phyloP scores from a whole-genome alignment of 2,888 invertebrate species.

The Ochropleura leucogaster region DNA sequence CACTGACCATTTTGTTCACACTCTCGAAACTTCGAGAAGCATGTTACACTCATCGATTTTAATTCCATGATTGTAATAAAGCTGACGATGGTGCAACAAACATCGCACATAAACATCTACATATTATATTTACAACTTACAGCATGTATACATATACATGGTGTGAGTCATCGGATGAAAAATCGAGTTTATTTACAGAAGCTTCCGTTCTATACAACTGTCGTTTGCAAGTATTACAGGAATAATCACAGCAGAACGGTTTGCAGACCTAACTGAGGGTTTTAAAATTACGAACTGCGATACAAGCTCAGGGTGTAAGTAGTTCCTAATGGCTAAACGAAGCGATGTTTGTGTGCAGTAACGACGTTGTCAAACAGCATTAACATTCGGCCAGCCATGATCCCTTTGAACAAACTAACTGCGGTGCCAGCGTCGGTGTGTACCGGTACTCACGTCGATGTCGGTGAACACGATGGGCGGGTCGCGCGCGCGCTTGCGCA shows the following conservation, averaged over 20 bases:
- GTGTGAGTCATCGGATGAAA: conserved; percentile 52
- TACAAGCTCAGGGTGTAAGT: neutral
- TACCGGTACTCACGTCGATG: conserved; percentile 91
- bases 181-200: conserved; percentile 45
- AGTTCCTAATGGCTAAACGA: neutral
- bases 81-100: conserved; percentile 1
- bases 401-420: conserved; percentile 2
- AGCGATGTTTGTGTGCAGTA: neutral
- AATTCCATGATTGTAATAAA: conserved; percentile 21
- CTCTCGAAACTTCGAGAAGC: conserved; percentile 36
- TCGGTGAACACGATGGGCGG: conserved; percentile 95
- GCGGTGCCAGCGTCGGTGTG: neutral
- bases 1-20: conserved; percentile 11
- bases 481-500: conserved; percentile 93
- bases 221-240: conserved; percentile 21
- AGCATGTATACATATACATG: neutral
- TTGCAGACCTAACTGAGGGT: neutral
- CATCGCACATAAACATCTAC: conserved; percentile 17
- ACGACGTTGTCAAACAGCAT: neutral
- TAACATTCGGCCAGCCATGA: conserved; percentile 2
- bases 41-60: conserved; percentile 16
- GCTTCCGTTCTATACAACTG: conserved; percentile 17
- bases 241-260: neutral
- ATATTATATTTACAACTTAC: conserved; percentile 41
- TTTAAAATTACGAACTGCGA: neutral